phyloP scores from a whole-genome alignment of 2,797 vertebrate species.

The Melanotaenia maccullochi region DNA sequence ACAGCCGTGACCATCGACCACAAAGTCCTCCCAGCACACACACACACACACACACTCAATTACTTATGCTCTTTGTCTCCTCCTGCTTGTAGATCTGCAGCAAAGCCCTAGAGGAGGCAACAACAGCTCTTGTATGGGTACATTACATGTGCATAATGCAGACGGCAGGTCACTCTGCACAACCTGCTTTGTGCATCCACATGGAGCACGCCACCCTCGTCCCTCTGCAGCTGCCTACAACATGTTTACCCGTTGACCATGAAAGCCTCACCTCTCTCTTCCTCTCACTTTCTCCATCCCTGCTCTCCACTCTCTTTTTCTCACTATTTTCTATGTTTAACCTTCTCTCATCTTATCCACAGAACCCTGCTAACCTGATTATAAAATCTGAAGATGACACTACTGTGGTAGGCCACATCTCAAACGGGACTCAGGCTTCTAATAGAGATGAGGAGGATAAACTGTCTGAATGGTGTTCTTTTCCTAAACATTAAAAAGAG shows the following conservation, averaged over 20 bases:
- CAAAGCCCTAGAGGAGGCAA: constrained; percentile 42
- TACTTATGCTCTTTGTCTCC: constrained; percentile 48
- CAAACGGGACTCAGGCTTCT: too few species aligned
- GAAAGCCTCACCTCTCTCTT: constrained; percentile 25
- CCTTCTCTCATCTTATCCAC: constrained; percentile 10
- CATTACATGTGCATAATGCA: constrained; percentile 59
- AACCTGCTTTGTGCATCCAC: constrained; percentile 44
- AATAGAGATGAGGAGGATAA: too few species aligned
- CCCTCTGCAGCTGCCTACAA: constrained; percentile 36
- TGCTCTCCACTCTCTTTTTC: constrained; percentile 11
- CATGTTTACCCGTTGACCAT: constrained; percentile 50
- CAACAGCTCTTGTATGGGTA: constrained; percentile 46
- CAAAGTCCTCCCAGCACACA: constrained; percentile 26
- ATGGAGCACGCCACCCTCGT: constrained; percentile 29
- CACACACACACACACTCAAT: constrained; percentile 21
- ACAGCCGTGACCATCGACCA: constrained; percentile 66
- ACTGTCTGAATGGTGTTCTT: too few species aligned
- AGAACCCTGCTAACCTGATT: too few species aligned
- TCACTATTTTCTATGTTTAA: constrained; percentile 26
- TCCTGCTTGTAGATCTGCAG: constrained; percentile 48
- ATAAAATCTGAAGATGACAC: too few species aligned
- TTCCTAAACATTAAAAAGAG: too few species aligned
- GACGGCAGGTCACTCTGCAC: constrained; percentile 41
- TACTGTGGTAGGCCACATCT: too few species aligned
- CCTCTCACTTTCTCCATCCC: constrained; percentile 16